phyloP scores from a whole-genome alignment of 2,888 invertebrate genomes.

The Coelinius sp. region DNA sequence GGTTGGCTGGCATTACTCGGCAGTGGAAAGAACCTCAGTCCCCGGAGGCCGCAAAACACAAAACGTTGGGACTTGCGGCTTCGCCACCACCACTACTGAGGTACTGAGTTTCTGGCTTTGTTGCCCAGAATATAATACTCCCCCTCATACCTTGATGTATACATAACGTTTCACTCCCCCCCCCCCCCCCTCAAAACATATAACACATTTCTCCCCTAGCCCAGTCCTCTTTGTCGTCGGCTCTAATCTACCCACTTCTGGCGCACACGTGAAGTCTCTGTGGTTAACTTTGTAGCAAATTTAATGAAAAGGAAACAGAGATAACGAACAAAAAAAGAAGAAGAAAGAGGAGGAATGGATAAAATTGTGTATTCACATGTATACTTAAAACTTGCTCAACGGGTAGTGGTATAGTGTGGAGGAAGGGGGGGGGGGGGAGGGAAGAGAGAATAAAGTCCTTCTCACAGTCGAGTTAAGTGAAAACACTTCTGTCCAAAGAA shows the following conservation, averaged over 20 bases:
- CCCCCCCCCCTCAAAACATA: background rate
- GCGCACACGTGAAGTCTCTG: background rate
- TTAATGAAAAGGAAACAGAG: background rate
- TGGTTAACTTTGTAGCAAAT: background rate
- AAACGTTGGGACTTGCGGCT: constrained; percentile 28
- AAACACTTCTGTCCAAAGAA: constrained; percentile 5
- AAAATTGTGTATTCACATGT: constrained; percentile 19
- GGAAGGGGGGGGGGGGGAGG: background rate
- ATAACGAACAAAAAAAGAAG: background rate
- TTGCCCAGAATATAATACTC: constrained; percentile 37
- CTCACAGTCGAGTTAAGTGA: constrained; percentile 21
- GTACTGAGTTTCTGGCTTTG: constrained; percentile 33
- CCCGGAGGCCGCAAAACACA: constrained; percentile 34
- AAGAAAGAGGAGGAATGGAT: background rate
- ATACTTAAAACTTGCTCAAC: background rate
- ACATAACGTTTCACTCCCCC: background rate
- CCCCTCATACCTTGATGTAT: background rate
- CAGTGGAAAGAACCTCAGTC: constrained; percentile 31
- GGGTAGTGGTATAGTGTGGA: too few relatives aligned
- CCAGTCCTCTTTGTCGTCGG: background rate
- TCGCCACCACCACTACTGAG: background rate
- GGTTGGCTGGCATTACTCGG: constrained; percentile 28
- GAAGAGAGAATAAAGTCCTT: background rate
- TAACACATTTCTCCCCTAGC: constrained; percentile 13
- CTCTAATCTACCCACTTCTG: constrained; percentile 20